phyloP scores from a whole-genome alignment of 2,113 vertebrate species.

The Megaceryle maxima region DNA sequence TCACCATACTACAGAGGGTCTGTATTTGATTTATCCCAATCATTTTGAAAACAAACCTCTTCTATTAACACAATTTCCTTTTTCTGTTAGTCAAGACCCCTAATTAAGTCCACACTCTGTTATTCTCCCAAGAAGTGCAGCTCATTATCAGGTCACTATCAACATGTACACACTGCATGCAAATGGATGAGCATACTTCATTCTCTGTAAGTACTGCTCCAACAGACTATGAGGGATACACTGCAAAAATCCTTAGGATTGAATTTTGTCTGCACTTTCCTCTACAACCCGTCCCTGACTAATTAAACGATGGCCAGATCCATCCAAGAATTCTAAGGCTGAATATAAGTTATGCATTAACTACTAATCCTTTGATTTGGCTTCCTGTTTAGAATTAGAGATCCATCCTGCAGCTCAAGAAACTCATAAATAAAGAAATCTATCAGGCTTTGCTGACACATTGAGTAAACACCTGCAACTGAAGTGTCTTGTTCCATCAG shows the following conservation, averaged over 20 bases:
- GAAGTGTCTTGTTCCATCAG: conserved; percentile 56
- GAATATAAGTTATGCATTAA: conserved; percentile 54
- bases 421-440: conserved; percentile 42
- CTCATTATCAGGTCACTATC: not conserved
- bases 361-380: conserved; percentile 40
- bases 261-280: not conserved
- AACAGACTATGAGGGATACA: not conserved
- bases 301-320: conserved; percentile 31
- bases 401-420: not conserved
- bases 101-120: not conserved
- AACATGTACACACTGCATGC: not conserved
- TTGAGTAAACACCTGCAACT: conserved; percentile 22
- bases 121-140: not conserved
- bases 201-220: not conserved
- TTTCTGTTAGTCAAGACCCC: not conserved
- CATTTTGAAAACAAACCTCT: not conserved
- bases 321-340: conserved; percentile 1
- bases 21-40: not conserved
- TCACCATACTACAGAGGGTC: not conserved
- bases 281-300: not conserved
- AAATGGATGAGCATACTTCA: conserved; percentile 14
- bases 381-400: conserved; percentile 28
- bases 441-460: not conserved
- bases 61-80: not conserved
- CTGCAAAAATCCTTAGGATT: not conserved